Percentiles rank a stretch among this genome's conserved stretches.
These are phyloP conservation scores for Agrochola circellaris DNA, from an alignment of 2,888 invertebrate genomes.

Conservation along the genomic window DNA sequence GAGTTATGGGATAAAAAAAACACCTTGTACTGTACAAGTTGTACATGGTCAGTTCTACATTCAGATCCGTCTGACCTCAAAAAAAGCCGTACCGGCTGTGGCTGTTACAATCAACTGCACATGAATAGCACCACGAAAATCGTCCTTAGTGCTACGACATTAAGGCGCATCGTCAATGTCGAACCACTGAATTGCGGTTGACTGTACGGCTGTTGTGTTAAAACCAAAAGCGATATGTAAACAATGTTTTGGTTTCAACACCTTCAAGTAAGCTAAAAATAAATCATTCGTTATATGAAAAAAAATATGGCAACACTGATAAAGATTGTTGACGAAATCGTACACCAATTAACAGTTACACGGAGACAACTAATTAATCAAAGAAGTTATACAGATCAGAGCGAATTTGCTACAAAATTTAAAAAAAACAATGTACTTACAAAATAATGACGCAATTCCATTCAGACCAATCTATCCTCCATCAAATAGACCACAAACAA, in stretches of 20 bases:
- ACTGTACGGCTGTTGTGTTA: not conserved
- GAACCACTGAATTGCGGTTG: not conserved
- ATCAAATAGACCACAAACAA: not conserved
- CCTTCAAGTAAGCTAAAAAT: not conserved
- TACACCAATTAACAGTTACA: not conserved
- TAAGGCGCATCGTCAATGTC: not conserved
- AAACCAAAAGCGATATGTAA: not conserved
- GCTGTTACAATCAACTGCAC: no score
- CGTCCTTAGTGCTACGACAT: no score
- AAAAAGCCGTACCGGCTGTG: no score
- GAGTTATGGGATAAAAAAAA: no score
- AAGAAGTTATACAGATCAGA: not conserved
- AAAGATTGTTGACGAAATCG: not conserved
- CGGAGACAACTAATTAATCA: not conserved
- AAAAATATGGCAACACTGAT: not conserved
- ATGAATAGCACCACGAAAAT: no score
- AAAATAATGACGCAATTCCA: slow-evolving; percentile 1
- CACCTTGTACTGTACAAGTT: not conserved
- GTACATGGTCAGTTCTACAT: not conserved
- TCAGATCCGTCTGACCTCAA: not conserved
- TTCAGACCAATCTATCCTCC: not conserved
- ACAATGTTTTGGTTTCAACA: not conserved
- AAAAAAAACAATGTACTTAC: not conserved
- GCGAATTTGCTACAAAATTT: not conserved
- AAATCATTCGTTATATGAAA: not conserved